A percentile compares a stretch with the other conserved stretches of the same genome.
These are phyloP conservation scores for Ctenicera cuprea DNA, from an alignment of 2,888 invertebrate genomes.

Conservation along the genomic window DNA sequence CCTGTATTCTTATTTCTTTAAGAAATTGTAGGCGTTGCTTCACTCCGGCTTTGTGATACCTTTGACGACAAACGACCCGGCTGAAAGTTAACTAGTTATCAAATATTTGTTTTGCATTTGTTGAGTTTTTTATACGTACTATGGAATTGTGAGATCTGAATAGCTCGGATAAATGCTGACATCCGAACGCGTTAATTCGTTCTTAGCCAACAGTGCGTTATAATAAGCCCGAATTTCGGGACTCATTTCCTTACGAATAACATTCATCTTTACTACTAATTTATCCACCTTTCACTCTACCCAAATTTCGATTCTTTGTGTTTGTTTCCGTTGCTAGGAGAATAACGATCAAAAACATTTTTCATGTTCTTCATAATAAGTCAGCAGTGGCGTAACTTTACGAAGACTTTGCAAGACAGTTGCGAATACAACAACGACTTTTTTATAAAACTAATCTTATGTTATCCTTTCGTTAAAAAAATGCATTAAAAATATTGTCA, in stretches of 20 bases:
- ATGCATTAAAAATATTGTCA: too few species aligned
- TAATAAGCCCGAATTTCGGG: conserved; percentile 42
- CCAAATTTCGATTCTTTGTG: conserved; percentile 41
- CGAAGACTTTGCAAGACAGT: too few species aligned
- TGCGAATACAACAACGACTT: too few species aligned
- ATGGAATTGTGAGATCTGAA: conserved; percentile 75
- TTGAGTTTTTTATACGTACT: conserved; percentile 70
- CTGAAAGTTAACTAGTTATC: conserved; percentile 69
- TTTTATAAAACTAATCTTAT: too few species aligned
- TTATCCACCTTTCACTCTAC: conserved; percentile 26
- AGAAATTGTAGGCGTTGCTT: conserved; percentile 77
- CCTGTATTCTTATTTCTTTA: conserved; percentile 78
- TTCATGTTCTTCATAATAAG: neutral
- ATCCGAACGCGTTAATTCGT: conserved; percentile 76
- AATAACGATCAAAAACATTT: conserved; percentile 35
- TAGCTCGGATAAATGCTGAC: conserved; percentile 80
- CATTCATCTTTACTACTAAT: conserved; percentile 40
- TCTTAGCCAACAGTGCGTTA: conserved; percentile 43
- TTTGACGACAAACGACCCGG: conserved; percentile 79
- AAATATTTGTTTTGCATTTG: neutral
- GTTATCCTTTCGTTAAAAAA: too few species aligned
- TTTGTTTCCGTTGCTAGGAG: conserved; percentile 57
- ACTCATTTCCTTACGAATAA: conserved; percentile 1
- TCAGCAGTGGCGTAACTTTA: conserved; percentile 1
- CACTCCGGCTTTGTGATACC: conserved; percentile 75